A percentile compares a stretch with the other conserved stretches of the same genome.
phyloP scores from a whole-genome alignment of 1,140 invertebrate species.

The Apis florea region DNA sequence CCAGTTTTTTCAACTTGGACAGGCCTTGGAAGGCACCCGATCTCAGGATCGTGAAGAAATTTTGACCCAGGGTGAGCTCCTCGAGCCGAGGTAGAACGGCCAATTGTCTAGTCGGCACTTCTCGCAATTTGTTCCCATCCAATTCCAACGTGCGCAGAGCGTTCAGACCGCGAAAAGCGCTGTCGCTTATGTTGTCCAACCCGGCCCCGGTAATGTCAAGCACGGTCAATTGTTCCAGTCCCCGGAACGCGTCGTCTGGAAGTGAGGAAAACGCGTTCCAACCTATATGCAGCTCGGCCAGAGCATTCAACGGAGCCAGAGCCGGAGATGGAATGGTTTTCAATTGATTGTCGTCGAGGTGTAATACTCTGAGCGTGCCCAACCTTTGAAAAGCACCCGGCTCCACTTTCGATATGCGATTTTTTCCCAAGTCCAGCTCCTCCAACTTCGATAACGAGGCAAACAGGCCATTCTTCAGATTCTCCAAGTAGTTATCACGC shows the following conservation, averaged over 20 bases:
- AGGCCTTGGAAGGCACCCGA: constrained; percentile 88
- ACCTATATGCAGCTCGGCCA: constrained; percentile 91
- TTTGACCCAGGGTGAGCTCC: constrained; percentile 90
- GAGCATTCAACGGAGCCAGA: constrained; percentile 85
- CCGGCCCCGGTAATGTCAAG: constrained; percentile 90
- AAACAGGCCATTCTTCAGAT: constrained; percentile 88
- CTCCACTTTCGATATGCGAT: constrained; percentile 91
- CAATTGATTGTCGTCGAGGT: constrained; percentile 92
- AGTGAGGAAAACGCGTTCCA: constrained; percentile 89
- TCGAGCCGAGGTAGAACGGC: constrained; percentile 87
- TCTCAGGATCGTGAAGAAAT: constrained; percentile 86
- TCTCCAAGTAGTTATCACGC: constrained; percentile 90
- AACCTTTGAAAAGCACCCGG: constrained; percentile 89
- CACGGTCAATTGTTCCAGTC: constrained; percentile 86
- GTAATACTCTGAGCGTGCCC: constrained; percentile 87
- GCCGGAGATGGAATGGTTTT: constrained; percentile 87
- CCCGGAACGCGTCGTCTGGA: constrained; percentile 87
- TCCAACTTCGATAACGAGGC: constrained; percentile 87
- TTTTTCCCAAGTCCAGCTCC: constrained; percentile 92
- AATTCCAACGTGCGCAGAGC: constrained; percentile 88
- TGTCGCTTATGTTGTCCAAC: constrained; percentile 87
- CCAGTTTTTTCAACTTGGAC: constrained; percentile 87
- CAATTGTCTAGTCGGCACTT: constrained; percentile 88
- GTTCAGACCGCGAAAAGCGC: constrained; percentile 88
- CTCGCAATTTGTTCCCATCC: constrained; percentile 87